Evolutionary conservation across 2,797 vertebrate genomes (phyloP).

Genomic region (Pangasius krempfi): DNA sequence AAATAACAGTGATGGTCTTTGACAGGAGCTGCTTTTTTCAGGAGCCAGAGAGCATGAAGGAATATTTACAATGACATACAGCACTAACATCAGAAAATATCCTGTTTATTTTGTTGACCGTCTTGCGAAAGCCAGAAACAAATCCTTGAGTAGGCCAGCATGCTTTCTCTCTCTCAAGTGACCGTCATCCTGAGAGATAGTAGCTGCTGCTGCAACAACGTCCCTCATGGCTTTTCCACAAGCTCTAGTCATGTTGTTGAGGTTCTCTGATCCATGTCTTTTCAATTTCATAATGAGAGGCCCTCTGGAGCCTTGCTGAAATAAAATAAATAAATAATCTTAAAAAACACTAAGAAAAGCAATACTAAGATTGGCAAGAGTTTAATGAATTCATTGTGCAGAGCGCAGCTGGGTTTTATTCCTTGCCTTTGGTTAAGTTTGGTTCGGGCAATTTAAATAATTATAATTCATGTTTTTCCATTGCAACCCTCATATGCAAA

Average conservation of each 20-base stretch:
- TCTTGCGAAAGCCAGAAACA: conserved; percentile 36
- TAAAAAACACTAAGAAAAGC: background rate
- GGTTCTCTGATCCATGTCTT: conserved; percentile 40
- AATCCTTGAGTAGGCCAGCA: background rate
- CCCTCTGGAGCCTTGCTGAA: background rate
- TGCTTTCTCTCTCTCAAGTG: conserved; percentile 17
- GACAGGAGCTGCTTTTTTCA: conserved; percentile 40
- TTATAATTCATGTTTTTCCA: background rate
- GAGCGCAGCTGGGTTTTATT: background rate
- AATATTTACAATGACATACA: conserved; percentile 44
- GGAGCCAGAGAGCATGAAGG: conserved; percentile 48
- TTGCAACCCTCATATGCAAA: background rate
- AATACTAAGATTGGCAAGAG: background rate
- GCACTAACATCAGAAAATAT: conserved; percentile 35
- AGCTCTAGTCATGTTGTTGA: conserved; percentile 18
- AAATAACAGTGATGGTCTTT: conserved; percentile 41
- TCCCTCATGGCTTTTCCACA: conserved; percentile 26
- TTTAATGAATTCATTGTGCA: background rate
- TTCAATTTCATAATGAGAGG: conserved; percentile 38
- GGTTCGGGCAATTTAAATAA: background rate
- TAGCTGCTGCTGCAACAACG: background rate
- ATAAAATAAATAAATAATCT: background rate
- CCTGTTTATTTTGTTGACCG: conserved; percentile 50
- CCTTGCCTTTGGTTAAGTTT: background rate
- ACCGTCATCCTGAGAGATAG: background rate